Evolutionary conservation across 2,797 vertebrate species (phyloP), one percentile per base, ranked within the genome.

Genomic region (Craterocephalus amniculus): DNA sequence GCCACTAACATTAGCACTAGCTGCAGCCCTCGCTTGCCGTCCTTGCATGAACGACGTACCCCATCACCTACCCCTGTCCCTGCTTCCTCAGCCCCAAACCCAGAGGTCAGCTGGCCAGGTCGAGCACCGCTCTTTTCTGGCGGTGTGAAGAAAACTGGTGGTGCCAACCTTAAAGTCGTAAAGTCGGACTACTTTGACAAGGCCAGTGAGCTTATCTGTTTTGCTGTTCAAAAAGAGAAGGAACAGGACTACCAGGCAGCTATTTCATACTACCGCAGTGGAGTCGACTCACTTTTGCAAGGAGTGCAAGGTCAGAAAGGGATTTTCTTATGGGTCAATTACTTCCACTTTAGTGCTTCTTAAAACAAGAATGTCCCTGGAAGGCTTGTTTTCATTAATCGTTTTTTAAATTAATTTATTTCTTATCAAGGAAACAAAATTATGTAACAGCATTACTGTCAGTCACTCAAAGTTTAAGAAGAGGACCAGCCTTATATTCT

Each of bases 181-280:
- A 95, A 95, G 85, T 92, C 91, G 58, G 97, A 99, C 87, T 99
- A 99, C 83, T 89, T 98, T 67, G 95, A 96, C 80, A 94, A 94
- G 88, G 97, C 98, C 32, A 95, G 96, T 1, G 96, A 98, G 77
- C 93, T 96, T 79, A 98, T 99, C 83, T 92, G 94, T 70, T 80
- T 97, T 85, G 97, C 97, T 31, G 92, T 96, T 66, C 95, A 96
- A 92, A 99, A 96, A 69, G 98, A 99, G 81, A 95, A 94, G 35
- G 96, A 97, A 62, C 94, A 94, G 55, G 96, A 99, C 85, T 99
- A 95, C 87, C 95, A 96, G 88, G 90, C 95, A 59, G 97, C 98
- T 2, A 95, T 97, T 83, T 93, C 91, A 24, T 97, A 95, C 91
- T 99, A 99, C 84, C 94, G 95, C 75, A 96, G 89, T 22, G 97